A percentile compares a stretch with the other conserved stretches of the same genome.
These are phyloP conservation scores for Lasioglossum malachurum DNA, from an alignment of 2,888 invertebrate species.

Conservation along the genomic window DNA sequence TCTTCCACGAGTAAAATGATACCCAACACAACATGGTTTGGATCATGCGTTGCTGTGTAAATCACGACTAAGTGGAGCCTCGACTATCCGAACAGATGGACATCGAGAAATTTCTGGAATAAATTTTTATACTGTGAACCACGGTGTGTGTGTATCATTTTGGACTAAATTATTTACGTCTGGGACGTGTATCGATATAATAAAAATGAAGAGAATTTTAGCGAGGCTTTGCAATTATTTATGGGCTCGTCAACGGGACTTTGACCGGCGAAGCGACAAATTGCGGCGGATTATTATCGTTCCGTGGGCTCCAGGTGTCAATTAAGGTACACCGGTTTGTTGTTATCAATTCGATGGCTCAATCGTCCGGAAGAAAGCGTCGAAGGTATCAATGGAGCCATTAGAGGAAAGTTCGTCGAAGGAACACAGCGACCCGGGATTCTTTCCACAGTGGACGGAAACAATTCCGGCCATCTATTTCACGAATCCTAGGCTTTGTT, in stretches of 20 bases:
- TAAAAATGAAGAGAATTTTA: too few species aligned
- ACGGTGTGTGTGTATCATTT: too few species aligned
- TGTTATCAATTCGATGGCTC: constrained; percentile 11
- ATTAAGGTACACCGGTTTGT: constrained; percentile 11
- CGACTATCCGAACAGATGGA: not conserved
- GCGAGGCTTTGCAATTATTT: not conserved
- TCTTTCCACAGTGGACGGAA: constrained; percentile 68
- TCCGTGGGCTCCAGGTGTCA: not conserved
- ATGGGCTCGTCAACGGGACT: not conserved
- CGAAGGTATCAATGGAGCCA: constrained; percentile 63
- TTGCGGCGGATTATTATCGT: not conserved
- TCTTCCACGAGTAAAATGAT: not conserved
- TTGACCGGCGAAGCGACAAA: not conserved
- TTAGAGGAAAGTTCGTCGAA: constrained; percentile 49
- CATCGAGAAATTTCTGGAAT: not conserved
- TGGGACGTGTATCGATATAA: too few species aligned
- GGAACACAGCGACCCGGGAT: constrained; percentile 50
- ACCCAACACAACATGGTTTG: not conserved
- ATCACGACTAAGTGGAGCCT: not conserved
- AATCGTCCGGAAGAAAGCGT: constrained; percentile 27
- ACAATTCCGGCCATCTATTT: constrained; percentile 70
- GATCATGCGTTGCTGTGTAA: not conserved
- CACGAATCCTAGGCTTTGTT: constrained; percentile 6
- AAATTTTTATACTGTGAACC: too few species aligned
- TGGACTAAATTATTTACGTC: too few species aligned